Evolutionary conservation across 2,888 invertebrate species (phyloP).

Genomic region (Drosophila kambysellisi): DNA sequence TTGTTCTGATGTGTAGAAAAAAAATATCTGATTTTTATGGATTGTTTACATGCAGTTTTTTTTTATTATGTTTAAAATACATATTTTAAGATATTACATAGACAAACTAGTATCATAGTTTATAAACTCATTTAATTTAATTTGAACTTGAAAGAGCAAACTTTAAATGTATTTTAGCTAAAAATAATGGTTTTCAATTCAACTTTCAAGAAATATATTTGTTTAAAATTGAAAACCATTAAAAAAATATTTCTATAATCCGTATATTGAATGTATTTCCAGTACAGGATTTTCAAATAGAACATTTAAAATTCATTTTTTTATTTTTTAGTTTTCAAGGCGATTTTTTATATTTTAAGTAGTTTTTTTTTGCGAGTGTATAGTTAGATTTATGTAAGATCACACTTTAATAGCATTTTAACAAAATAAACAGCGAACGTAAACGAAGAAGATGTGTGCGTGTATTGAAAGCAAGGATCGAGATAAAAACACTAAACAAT

Average conservation of each 20-base stretch:
- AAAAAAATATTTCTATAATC: neutral
- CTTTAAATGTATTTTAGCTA: neutral
- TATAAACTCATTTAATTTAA: neutral
- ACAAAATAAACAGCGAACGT: conserved; percentile 5
- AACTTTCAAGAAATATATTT: neutral
- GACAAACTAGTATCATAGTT: neutral
- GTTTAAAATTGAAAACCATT: neutral
- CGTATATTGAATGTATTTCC: neutral
- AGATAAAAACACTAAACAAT: conserved; percentile 11
- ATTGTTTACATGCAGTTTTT: neutral
- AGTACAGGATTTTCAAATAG: neutral
- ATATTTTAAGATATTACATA: neutral
- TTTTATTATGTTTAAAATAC: no score
- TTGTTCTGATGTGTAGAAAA: neutral
- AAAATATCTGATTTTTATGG: no score
- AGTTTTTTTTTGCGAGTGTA: neutral
- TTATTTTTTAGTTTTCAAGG: neutral
- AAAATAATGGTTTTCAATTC: neutral
- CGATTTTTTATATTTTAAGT: neutral
- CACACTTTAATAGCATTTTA: neutral
- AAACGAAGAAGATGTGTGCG: conserved; percentile 28
- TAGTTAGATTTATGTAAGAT: neutral
- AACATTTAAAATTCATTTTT: neutral
- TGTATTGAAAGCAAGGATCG: conserved; percentile 23
- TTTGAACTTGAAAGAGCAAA: neutral